Conservation (phyloP, 1,140 invertebrate genomes). For the Cataglyphis hispanica region DNA sequence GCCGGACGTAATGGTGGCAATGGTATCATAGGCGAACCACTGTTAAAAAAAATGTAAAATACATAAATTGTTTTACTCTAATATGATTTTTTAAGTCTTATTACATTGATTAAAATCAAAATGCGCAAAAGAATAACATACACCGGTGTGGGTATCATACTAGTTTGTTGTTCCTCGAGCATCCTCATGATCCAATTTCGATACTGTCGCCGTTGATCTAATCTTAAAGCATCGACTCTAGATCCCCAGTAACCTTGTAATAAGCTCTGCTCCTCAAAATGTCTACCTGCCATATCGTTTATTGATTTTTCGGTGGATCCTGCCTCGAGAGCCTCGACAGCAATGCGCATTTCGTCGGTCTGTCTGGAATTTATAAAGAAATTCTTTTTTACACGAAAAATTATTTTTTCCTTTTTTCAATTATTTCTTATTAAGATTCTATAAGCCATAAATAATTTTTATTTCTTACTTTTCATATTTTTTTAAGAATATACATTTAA, state of each 20-base stretch:
- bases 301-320: conserved; percentile 92
- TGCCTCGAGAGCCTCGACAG: conserved; percentile 89
- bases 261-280: conserved; percentile 93
- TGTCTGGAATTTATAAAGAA: conserved; percentile 87
- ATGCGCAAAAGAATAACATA: conserved; percentile 76
- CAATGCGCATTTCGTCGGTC: conserved; percentile 92
- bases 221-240: conserved; percentile 90
- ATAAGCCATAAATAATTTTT: neutral
- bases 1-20: conserved; percentile 77
- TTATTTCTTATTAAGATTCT: conserved; percentile 18
- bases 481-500: neutral
- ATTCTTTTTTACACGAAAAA: neutral
- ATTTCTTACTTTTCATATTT: neutral
- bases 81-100: neutral
- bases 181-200: conserved; percentile 93
- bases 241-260: conserved; percentile 92
- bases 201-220: conserved; percentile 92
- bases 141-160: conserved; percentile 87
- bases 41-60: conserved; percentile 50
- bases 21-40: conserved; percentile 82
- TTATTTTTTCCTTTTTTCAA: neutral
- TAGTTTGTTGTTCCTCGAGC: conserved; percentile 90
- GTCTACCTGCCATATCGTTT: conserved; percentile 91
- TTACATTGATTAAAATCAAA: neutral
- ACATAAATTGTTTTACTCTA: neutral